Base-by-base conservation (phyloP, 2,888 invertebrate genomes). In the Eurois occulta region DNA sequence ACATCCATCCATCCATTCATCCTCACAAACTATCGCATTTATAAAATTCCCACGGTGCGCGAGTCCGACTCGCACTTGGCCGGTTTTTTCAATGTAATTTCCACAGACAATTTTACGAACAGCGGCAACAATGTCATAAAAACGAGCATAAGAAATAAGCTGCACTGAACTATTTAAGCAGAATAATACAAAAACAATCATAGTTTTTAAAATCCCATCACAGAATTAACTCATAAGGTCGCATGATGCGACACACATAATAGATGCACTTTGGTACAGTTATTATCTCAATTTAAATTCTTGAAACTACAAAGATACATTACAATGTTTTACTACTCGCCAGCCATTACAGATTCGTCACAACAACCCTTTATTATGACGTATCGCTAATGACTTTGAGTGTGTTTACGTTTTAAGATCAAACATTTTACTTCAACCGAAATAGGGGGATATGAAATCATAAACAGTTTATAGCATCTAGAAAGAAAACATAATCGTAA, bases 401-500 rank as follows among this genome's bases (percentile, higher is more conserved):
- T 78, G 74, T 89, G 88, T 87, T 88, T 88, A 88, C 88, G 75
- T 80, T 77, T 83, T 76, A 78, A 89, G 79, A 89, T 88, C 87
- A 89, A 88, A 89, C 88, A 88, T 81, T 86, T 74, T 72, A 82
- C 85, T 78, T 58, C 65, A 77, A 85, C 82, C 86, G 82, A 86
- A 89, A 89, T 87, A 85, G 86, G 81, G 72, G 78, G 78, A 85
- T 81, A 84, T 83, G 81, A 88, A 89, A 87, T 87, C 86, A 86
- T 83, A 88, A 86, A 83, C 85, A 81, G 75, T 88, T 89, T 85
- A 90, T 84, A 76, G 87, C 86, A 78, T 86, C 87, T 87, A 86
- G 86, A 90, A 90, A 90, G 88, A 90, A 91, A 93, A 92, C 91
- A 88, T 67, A 83, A 81, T 90, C 90, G 89, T 91, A 90, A 92